Evolutionary conservation across 2,888 invertebrate species (phyloP).

Genomic region (Chouioia cunea): DNA sequence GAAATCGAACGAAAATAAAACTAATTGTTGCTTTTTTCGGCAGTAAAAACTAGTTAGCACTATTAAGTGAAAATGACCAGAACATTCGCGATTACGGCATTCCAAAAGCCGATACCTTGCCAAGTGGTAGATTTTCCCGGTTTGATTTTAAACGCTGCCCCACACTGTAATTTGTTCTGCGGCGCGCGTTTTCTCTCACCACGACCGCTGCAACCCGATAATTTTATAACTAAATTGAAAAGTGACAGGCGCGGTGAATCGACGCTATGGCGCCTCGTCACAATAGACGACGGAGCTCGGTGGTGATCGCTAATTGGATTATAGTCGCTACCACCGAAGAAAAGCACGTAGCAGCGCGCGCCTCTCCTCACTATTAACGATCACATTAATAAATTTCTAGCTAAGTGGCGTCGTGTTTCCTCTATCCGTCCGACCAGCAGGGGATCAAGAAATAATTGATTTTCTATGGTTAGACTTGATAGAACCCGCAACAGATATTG

Average conservation of each 20-base stretch:
- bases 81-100: too few relatives aligned
- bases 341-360: too few relatives aligned
- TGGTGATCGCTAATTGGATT: conserved; percentile 36
- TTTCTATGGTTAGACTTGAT: too few relatives aligned
- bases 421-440: neutral
- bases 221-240: conserved; percentile 28
- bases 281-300: conserved; percentile 1
- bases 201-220: neutral
- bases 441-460: conserved; percentile 19
- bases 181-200: too few relatives aligned
- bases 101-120: too few relatives aligned
- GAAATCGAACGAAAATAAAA: too few relatives aligned
- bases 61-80: too few relatives aligned
- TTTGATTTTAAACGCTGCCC: conserved; percentile 13
- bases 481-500: neutral
- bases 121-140: neutral
- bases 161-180: too few relatives aligned
- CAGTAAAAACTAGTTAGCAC: too few relatives aligned
- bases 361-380: conserved; percentile 25
- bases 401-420: conserved; percentile 5
- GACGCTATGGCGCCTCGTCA: neutral
- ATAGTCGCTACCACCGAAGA: too few relatives aligned
- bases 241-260: conserved; percentile 7
- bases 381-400: conserved; percentile 30
- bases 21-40: too few relatives aligned